phyloP scores from a whole-genome alignment of 2,113 vertebrate genomes.

The Heterocephalus glaber region DNA sequence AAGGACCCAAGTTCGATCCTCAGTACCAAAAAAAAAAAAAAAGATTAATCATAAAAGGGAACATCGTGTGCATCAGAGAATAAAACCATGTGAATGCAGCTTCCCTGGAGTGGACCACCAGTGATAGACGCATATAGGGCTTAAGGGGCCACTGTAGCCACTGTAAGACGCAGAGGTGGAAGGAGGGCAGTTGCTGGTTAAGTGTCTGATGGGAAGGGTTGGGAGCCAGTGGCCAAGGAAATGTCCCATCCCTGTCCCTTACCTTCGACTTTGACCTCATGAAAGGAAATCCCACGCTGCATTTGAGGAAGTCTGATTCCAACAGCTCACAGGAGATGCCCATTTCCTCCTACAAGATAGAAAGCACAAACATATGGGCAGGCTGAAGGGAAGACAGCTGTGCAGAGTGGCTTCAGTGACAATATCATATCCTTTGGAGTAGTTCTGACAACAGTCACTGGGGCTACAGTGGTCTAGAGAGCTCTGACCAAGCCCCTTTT shows the following conservation, averaged over 20 bases:
- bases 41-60: background rate
- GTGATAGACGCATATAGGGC: background rate
- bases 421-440: accelerated
- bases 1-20: too few species aligned
- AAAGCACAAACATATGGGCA: background rate
- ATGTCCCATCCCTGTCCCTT: slow-evolving; percentile 38
- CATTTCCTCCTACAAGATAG: slow-evolving; percentile 93
- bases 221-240: background rate
- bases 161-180: background rate
- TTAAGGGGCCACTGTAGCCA: background rate
- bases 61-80: background rate
- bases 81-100: background rate
- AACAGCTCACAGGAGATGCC: slow-evolving; percentile 96
- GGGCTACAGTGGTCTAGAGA: background rate
- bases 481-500: background rate
- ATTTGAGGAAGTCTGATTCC: slow-evolving; percentile 95
- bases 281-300: slow-evolving; percentile 99
- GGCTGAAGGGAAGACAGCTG: background rate
- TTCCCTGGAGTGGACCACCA: background rate
- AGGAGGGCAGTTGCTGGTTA: background rate
- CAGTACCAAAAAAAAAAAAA: too few species aligned
- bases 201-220: background rate
- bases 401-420: background rate
- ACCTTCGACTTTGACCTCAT: slow-evolving; percentile 98
- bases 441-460: background rate